Percentiles rank a stretch among this genome's conserved stretches.
Conservation (phyloP, 2,888 invertebrate species). For the Lycia hirtaria region DNA sequence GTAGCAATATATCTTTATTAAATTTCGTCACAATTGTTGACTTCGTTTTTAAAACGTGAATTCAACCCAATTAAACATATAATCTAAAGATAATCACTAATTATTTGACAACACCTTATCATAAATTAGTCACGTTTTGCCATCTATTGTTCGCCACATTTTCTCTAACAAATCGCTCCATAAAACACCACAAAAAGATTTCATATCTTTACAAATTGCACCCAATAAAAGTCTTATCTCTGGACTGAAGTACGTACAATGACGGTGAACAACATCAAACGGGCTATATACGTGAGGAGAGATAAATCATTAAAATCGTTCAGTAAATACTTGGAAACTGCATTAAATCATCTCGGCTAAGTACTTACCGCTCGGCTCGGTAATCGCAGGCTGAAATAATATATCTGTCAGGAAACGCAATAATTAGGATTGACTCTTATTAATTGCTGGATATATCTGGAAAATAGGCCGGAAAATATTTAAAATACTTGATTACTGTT, state of each 20-base stretch:
- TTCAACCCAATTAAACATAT: not conserved
- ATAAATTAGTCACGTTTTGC: not conserved
- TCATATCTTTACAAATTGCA: not conserved
- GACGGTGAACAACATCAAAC: constrained; percentile 54
- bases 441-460: constrained; percentile 56
- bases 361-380: constrained; percentile 1
- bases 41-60: not conserved
- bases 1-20: no score
- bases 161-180: not conserved
- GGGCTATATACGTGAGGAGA: constrained; percentile 26
- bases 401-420: constrained; percentile 62
- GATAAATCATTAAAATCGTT: constrained; percentile 52
- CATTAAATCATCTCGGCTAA: constrained; percentile 23
- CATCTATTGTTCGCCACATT: not conserved
- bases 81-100: not conserved
- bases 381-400: constrained; percentile 56
- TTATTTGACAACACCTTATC: not conserved
- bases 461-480: constrained; percentile 44
- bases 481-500: not conserved
- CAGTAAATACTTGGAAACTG: constrained; percentile 43
- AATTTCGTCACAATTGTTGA: no score
- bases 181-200: not conserved
- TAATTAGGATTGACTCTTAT: constrained; percentile 63
- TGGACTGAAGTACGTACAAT: constrained; percentile 38
- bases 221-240: constrained; percentile 6